These are phyloP conservation scores for Aphidoletes aphidimyza DNA, from an alignment of 2,888 invertebrate genomes.

Conservation along the genomic window DNA sequence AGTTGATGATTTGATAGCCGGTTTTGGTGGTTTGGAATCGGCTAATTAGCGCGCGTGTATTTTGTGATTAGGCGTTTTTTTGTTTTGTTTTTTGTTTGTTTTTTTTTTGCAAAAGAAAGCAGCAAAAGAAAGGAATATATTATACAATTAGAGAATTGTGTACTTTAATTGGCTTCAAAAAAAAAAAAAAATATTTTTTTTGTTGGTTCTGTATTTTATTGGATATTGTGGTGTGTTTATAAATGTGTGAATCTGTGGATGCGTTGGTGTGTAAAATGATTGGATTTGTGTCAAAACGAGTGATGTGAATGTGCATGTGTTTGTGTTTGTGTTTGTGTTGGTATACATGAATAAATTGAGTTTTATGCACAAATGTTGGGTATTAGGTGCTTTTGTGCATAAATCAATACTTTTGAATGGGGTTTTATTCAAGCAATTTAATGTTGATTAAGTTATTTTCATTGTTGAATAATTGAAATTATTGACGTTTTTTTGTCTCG, in stretches of 20 bases:
- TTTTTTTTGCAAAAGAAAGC: conserved; percentile 26
- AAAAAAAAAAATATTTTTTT: no score
- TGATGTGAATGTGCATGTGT: neutral
- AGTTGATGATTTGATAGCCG: conserved; percentile 95
- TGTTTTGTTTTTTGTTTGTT: conserved; percentile 23
- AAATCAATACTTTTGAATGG: neutral
- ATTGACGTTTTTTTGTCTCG: no score
- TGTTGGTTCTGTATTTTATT: neutral
- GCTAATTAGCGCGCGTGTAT: conserved; percentile 68
- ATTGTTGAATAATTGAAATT: no score
- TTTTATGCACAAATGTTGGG: conserved; percentile 14
- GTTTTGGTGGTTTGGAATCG: conserved; percentile 94
- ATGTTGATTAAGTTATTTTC: neutral
- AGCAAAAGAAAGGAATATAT: conserved; percentile 53
- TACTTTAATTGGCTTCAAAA: neutral
- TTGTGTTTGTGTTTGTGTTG: neutral
- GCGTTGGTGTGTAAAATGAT: neutral
- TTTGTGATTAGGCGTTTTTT: conserved; percentile 48
- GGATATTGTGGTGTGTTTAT: neutral
- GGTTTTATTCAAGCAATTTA: neutral
- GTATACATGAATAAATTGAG: neutral
- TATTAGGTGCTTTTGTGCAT: conserved; percentile 21
- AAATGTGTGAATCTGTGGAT: neutral
- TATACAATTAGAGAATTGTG: conserved; percentile 26
- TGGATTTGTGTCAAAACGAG: neutral